Evolutionary conservation across 2,797 vertebrate species (phyloP).

Genomic region (Loris lydekkerianus): DNA sequence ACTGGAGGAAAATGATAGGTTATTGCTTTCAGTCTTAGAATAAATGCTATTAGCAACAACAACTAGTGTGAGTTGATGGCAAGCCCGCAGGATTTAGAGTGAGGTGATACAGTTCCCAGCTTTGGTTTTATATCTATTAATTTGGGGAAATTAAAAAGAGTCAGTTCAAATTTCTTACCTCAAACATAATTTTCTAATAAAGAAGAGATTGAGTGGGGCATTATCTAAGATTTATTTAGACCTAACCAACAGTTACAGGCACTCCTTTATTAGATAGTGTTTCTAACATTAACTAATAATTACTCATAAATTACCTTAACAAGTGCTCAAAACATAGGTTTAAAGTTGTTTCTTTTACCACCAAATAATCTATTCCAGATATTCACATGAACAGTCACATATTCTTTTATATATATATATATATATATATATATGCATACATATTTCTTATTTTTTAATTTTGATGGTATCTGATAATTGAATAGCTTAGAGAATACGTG

Average conservation of each 20-base stretch:
- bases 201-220: background rate
- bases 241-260: background rate
- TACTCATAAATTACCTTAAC: background rate
- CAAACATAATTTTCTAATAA: conserved; percentile 1
- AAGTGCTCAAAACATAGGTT: background rate
- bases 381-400: background rate
- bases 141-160: background rate
- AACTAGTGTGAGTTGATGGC: background rate
- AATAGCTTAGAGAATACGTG: too few relatives aligned
- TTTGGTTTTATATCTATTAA: background rate
- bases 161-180: background rate
- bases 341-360: background rate
- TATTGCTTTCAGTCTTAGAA: background rate
- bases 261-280: background rate
- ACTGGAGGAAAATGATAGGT: background rate
- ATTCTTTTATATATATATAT: background rate
- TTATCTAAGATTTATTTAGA: background rate
- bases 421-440: too few relatives aligned
- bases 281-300: background rate
- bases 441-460: too few relatives aligned
- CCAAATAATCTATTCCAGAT: background rate
- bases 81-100: background rate
- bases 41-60: background rate
- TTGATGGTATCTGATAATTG: too few relatives aligned
- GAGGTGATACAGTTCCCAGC: background rate